Evolutionary conservation across 2,113 vertebrate genomes (phyloP).

Genomic region (Agapornis roseicollis): DNA sequence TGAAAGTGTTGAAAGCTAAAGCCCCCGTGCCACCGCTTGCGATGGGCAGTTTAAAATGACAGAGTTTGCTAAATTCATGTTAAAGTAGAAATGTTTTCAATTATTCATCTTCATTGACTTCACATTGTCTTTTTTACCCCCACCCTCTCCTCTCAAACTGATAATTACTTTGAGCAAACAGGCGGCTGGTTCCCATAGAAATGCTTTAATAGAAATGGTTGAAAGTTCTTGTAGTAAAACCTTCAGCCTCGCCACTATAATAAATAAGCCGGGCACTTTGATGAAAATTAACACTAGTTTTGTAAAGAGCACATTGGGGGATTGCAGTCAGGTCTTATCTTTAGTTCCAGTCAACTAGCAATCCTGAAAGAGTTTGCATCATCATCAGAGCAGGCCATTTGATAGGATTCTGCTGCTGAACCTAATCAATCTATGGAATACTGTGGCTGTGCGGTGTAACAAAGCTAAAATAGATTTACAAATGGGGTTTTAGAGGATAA

Average conservation of each 20-base stretch:
- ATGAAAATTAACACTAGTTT: conserved; percentile 87
- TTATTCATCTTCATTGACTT: conserved; percentile 41
- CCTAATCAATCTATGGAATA: conserved; percentile 98
- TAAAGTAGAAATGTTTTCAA: conserved; percentile 22
- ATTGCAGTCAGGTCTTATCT: conserved; percentile 87
- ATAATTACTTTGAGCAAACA: conserved; percentile 65
- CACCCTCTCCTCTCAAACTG: conserved; percentile 26
- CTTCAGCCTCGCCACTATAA: conserved; percentile 69
- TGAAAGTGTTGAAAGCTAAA: conserved; percentile 68
- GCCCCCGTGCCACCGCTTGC: not conserved
- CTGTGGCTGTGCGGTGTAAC: conserved; percentile 93
- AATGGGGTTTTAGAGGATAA: conserved; percentile 98
- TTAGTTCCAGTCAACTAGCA: conserved; percentile 94
- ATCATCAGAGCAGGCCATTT: conserved; percentile 96
- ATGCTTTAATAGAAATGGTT: conserved; percentile 64
- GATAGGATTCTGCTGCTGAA: conserved; percentile 94
- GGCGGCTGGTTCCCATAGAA: conserved; percentile 53
- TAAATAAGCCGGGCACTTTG: conserved; percentile 76
- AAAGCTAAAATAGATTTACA: conserved; percentile 99
- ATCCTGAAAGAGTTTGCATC: conserved; percentile 96
- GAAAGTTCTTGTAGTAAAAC: conserved; percentile 72
- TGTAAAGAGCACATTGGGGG: conserved; percentile 83
- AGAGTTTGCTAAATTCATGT: conserved; percentile 22
- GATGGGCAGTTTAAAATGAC: not conserved
- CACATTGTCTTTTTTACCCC: not conserved